These are phyloP conservation scores for Pangasius djambal DNA, from an alignment of 2,797 vertebrate species.

Conservation along the genomic window DNA sequence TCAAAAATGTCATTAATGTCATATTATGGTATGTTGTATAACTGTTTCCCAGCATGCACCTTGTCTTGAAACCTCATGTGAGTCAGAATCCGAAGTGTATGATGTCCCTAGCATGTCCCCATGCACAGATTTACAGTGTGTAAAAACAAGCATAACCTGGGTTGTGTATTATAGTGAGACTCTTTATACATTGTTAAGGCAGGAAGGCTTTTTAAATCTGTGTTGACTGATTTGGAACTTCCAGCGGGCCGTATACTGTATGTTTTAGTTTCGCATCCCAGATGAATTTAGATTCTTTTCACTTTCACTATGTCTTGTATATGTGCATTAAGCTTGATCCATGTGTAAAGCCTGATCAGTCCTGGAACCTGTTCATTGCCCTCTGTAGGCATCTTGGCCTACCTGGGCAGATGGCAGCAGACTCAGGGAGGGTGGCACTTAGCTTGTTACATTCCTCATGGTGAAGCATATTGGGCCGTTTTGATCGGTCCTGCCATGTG, in stretches of 20 bases:
- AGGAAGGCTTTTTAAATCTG: background rate
- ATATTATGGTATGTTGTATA: background rate
- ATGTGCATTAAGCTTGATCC: conserved; percentile 25
- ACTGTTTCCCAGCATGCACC: background rate
- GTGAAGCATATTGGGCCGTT: conserved; percentile 58
- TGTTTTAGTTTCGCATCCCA: background rate
- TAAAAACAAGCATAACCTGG: background rate
- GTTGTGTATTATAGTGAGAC: background rate
- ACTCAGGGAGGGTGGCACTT: conserved; percentile 58
- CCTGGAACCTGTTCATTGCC: conserved; percentile 2
- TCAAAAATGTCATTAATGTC: no score
- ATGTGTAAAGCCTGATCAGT: conserved; percentile 14
- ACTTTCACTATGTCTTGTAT: conserved; percentile 26
- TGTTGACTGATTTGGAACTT: background rate
- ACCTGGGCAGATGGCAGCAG: conserved; percentile 61
- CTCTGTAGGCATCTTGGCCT: conserved; percentile 33
- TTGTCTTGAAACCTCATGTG: background rate
- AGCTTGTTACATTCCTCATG: conserved; percentile 52
- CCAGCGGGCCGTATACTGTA: background rate
- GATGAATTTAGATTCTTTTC: conserved; percentile 21
- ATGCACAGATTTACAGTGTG: background rate
- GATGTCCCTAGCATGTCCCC: background rate
- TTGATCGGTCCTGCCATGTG: conserved; percentile 52
- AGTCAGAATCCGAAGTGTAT: background rate
- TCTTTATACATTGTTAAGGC: background rate